phyloP scores from a whole-genome alignment of 2,113 vertebrate genomes.

The Sialia sialis region DNA sequence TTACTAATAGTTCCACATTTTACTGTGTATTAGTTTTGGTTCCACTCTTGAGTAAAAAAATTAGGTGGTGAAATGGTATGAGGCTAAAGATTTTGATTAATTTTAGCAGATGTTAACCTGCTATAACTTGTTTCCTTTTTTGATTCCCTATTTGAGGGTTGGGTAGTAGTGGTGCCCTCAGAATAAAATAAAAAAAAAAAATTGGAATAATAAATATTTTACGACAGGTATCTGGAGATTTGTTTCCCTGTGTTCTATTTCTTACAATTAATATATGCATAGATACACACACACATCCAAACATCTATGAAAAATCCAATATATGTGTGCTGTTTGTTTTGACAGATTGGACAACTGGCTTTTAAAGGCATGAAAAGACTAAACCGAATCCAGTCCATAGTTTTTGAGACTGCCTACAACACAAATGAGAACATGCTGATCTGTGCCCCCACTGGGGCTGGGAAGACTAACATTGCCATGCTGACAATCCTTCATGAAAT shows the following conservation, averaged over 20 bases:
- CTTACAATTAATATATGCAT: background rate
- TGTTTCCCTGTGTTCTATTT: background rate
- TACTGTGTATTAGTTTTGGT: background rate
- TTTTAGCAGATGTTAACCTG: background rate
- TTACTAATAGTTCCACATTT: background rate
- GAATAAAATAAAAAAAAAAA: background rate
- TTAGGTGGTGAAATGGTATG: background rate
- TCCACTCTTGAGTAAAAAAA: background rate
- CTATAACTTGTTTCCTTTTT: background rate
- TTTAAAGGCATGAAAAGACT: slow-evolving; percentile 92
- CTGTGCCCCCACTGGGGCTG: slow-evolving; percentile 94
- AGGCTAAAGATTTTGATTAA: background rate
- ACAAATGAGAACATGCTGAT: slow-evolving; percentile 98
- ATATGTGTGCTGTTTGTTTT: background rate
- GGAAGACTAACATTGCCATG: slow-evolving; percentile 99
- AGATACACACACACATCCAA: accelerated
- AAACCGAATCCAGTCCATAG: slow-evolving; percentile 95
- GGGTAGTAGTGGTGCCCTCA: background rate
- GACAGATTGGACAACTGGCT: slow-evolving; percentile 91
- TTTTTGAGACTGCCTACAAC: slow-evolving; percentile 96
- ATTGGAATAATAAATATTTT: background rate
- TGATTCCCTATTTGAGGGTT: background rate
- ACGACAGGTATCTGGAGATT: background rate
- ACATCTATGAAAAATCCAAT: background rate
- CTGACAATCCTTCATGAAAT: slow-evolving; percentile 93